Percentiles rank a stretch among this genome's conserved stretches.
Conservation (phyloP, 2,888 invertebrate genomes). For the Rhorus exstirpatorius region DNA sequence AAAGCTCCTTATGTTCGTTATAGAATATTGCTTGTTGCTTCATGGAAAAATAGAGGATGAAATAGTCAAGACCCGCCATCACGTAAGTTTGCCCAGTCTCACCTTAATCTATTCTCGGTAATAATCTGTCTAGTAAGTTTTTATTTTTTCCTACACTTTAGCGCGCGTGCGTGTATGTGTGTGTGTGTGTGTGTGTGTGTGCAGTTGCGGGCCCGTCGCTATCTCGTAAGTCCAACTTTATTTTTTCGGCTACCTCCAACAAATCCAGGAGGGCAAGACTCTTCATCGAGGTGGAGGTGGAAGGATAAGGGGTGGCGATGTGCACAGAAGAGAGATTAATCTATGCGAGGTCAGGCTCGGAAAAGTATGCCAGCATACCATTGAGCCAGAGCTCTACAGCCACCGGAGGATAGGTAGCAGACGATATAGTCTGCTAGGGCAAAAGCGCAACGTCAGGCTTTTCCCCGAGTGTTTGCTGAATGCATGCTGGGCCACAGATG, state of each 20-base stretch:
- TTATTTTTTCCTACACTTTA: constrained; percentile 3
- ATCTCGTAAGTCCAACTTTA: constrained; percentile 50
- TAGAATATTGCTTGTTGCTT: background rate
- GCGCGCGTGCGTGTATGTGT: background rate
- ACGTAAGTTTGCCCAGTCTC: constrained; percentile 20
- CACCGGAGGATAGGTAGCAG: constrained; percentile 43
- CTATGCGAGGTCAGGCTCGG: constrained; percentile 34
- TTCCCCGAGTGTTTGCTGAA: constrained; percentile 76
- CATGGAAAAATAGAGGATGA: constrained; percentile 11
- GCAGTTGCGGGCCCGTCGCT: background rate
- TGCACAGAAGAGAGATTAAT: constrained; percentile 15
- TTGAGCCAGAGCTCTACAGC: constrained; percentile 24
- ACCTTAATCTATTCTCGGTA: constrained; percentile 25
- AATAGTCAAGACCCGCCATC: constrained; percentile 39
- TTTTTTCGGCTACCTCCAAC: constrained; percentile 20
- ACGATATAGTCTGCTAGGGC: constrained; percentile 12
- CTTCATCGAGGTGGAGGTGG: constrained; percentile 50
- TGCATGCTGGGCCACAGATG: constrained; percentile 48
- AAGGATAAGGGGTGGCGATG: background rate
- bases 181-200: background rate
- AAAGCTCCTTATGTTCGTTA: background rate
- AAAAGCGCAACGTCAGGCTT: constrained; percentile 76
- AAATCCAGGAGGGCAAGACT: constrained; percentile 56
- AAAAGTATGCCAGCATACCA: constrained; percentile 45
- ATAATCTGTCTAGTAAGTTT: background rate